These are phyloP conservation scores for Coregonus ussuriensis DNA, from an alignment of 2,797 vertebrate species.

Conservation along the genomic window DNA sequence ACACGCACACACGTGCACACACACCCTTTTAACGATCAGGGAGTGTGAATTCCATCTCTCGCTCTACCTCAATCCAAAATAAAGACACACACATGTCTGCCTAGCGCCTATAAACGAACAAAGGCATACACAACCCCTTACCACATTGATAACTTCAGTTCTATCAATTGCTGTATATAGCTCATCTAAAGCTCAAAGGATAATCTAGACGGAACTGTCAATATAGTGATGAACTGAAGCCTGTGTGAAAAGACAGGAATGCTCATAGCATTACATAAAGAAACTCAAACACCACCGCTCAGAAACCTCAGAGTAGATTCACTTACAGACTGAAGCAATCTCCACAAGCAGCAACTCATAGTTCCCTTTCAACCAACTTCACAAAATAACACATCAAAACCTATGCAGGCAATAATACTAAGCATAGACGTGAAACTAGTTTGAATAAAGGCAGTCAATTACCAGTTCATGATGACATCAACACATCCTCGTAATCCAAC, in stretches of 20 bases:
- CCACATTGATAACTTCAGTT: neutral
- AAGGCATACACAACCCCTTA: neutral
- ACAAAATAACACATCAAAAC: neutral
- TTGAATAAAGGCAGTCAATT: conserved; percentile 5
- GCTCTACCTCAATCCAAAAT: neutral
- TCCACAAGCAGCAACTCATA: neutral
- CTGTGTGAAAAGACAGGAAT: neutral
- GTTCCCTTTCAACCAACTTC: neutral
- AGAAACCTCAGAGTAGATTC: neutral
- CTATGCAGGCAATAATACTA: neutral
- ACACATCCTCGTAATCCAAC: conserved; percentile 36
- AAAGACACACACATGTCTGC: conserved; percentile 3
- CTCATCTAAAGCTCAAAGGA: neutral
- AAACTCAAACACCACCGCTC: neutral
- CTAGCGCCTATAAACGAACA: conserved; percentile 4
- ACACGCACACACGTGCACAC: no score
- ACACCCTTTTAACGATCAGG: conserved; percentile 15
- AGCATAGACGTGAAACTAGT: neutral
- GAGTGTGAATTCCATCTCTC: neutral
- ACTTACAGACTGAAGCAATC: neutral
- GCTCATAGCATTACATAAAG: neutral
- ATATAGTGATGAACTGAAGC: neutral
- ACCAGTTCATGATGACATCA: conserved; percentile 59
- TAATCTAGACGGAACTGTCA: no score
- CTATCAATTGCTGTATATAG: neutral